Conservation (phyloP, 2,113 vertebrate genomes). For the Pteruthius melanotis region DNA sequence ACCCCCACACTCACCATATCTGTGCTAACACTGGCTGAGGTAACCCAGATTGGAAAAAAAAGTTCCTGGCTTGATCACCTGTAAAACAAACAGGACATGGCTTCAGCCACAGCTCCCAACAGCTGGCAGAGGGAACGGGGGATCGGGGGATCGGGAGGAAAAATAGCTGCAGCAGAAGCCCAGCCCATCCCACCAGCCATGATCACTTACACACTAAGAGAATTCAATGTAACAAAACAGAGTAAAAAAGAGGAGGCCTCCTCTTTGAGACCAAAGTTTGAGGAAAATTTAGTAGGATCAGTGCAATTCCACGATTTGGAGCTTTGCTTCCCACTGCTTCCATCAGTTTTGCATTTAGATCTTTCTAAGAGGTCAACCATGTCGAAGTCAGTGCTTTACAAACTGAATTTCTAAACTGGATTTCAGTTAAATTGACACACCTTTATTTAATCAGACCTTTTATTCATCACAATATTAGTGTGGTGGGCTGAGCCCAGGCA, state of each 20-base stretch:
- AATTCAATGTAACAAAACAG: background rate
- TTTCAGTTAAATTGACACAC: background rate
- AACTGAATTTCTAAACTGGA: background rate
- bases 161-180: background rate
- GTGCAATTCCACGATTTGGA: background rate
- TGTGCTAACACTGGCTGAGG: conserved; percentile 96
- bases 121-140: background rate
- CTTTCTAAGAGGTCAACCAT: background rate
- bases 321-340: background rate
- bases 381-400: background rate
- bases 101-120: conserved; percentile 25
- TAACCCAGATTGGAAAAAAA: conserved; percentile 97
- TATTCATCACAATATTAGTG: background rate
- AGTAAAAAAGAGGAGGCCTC: background rate
- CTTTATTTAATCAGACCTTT: background rate
- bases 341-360: background rate
- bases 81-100: conserved; percentile 13
- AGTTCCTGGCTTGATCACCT: conserved; percentile 98
- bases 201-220: background rate
- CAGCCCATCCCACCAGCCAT: no score
- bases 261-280: background rate
- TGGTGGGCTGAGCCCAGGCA: background rate
- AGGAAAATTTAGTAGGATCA: background rate
- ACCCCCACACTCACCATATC: conserved; percentile 87
- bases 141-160: background rate